A percentile compares a stretch with the other conserved stretches of the same genome.
These are phyloP conservation scores for Lingula anatina DNA, from an alignment of 2,888 invertebrate species.

Conservation along the genomic window DNA sequence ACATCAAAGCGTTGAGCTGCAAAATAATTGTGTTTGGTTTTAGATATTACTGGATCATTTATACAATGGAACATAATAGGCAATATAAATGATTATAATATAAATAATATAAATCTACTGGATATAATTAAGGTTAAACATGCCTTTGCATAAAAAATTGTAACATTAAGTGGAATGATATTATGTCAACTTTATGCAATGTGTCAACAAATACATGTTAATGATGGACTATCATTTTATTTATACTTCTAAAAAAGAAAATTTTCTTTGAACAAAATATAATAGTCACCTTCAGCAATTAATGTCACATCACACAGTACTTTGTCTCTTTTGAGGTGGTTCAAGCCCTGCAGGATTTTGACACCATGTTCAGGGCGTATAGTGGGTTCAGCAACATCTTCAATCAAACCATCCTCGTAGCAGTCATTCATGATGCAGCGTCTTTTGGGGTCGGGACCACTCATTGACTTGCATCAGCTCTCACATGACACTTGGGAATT, in stretches of 20 bases:
- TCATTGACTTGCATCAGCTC: no score
- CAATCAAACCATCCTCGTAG: background rate
- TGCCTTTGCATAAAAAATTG: background rate
- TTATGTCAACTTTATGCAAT: no score
- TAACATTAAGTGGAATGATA: background rate
- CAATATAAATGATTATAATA: no score
- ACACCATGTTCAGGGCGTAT: conserved; percentile 43
- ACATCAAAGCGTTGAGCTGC: conserved; percentile 46
- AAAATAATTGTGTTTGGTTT: conserved; percentile 6
- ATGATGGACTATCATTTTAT: no score
- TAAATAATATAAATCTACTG: background rate
- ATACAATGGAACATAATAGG: background rate
- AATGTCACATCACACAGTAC: conserved; percentile 51
- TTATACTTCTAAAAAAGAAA: no score
- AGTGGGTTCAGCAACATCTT: background rate
- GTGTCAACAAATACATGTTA: no score
- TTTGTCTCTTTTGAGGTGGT: conserved; percentile 47
- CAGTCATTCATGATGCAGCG: background rate
- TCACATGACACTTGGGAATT: no score
- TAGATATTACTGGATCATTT: background rate
- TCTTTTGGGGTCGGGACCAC: background rate
- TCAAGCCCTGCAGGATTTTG: conserved; percentile 47
- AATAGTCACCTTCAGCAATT: conserved; percentile 52
- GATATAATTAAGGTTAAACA: background rate
- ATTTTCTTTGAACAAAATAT: no score